Evolutionary conservation across 2,888 invertebrate species (phyloP).

Genomic region (Eremobia ochroleuca): DNA sequence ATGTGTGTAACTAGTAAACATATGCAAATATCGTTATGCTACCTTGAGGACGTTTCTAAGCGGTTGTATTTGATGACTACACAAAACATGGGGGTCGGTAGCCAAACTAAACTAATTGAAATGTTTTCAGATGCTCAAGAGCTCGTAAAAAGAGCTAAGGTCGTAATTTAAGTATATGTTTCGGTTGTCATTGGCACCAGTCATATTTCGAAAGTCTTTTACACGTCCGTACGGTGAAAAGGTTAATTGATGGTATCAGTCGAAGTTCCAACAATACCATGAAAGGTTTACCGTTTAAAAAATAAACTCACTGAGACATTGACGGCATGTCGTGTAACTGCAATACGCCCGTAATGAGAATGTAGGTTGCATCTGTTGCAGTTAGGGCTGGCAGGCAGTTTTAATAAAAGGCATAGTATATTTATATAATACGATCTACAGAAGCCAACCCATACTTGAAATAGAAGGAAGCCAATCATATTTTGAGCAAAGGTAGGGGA

Average conservation of each 20-base stretch:
- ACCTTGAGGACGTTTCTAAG: slow-evolving; percentile 10
- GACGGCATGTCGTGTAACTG: slow-evolving; percentile 29
- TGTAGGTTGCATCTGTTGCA: slow-evolving; percentile 65
- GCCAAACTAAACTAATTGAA: slow-evolving; percentile 20
- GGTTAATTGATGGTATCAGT: slow-evolving; percentile 31
- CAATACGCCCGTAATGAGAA: slow-evolving; percentile 59
- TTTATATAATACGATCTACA: not conserved
- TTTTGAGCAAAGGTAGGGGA: not conserved
- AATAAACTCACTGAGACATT: slow-evolving; percentile 35
- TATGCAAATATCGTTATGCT: slow-evolving; percentile 9
- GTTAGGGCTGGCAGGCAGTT: slow-evolving; percentile 41
- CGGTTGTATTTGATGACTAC: slow-evolving; percentile 16
- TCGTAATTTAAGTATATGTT: slow-evolving; percentile 4
- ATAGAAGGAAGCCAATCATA: not conserved
- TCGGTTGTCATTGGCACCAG: not conserved
- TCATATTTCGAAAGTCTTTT: slow-evolving; percentile 6
- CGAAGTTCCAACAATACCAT: slow-evolving; percentile 19
- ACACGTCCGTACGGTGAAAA: slow-evolving; percentile 15
- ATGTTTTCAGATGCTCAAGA: not conserved
- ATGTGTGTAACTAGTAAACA: not conserved
- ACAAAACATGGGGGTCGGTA: slow-evolving; percentile 1
- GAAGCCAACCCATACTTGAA: not conserved
- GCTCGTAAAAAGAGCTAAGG: slow-evolving; percentile 1
- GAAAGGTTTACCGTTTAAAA: slow-evolving; percentile 22
- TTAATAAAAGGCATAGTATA: slow-evolving; percentile 1